Conservation (phyloP, 2,113 vertebrate species). For the Rhegmatorhina hoffmannsi region DNA sequence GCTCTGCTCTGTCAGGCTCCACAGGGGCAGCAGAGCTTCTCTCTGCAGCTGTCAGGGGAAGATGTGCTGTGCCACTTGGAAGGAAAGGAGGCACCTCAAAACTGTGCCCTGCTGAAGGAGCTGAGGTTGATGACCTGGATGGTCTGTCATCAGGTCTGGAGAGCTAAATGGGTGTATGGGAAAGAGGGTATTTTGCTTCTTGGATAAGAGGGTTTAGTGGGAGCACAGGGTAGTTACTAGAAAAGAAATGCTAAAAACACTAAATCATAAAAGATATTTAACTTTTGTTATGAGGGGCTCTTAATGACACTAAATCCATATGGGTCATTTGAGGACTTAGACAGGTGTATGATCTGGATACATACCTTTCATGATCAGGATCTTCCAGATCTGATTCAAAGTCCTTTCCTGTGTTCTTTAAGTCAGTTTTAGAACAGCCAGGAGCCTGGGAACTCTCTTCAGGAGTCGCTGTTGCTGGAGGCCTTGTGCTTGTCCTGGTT, state of each 20-base stretch:
- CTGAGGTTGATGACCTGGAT: neutral
- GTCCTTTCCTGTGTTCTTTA: constrained; percentile 27
- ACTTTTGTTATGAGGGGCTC: neutral
- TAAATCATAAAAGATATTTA: neutral
- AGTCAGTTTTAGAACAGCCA: constrained; percentile 21
- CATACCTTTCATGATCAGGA: constrained; percentile 53
- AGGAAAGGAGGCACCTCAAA: neutral
- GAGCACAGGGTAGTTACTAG: neutral
- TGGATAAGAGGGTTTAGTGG: neutral
- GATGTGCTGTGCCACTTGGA: neutral
- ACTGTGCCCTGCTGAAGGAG: neutral
- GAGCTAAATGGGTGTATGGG: neutral
- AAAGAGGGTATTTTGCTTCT: neutral
- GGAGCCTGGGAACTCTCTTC: constrained; percentile 50
- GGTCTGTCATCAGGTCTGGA: neutral
- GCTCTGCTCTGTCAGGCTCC: neutral
- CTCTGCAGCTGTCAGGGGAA: neutral
- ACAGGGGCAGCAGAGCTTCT: neutral
- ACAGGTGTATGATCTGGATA: neutral
- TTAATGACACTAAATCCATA: neutral
- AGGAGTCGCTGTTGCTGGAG: constrained; percentile 21
- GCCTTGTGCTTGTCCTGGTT: constrained; percentile 67
- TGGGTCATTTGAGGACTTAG: neutral
- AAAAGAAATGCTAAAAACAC: neutral
- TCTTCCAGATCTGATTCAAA: constrained; percentile 37